These are phyloP conservation scores for Embidobia sp. DNA, from an alignment of 2,888 invertebrate genomes.

Conservation along the genomic window DNA sequence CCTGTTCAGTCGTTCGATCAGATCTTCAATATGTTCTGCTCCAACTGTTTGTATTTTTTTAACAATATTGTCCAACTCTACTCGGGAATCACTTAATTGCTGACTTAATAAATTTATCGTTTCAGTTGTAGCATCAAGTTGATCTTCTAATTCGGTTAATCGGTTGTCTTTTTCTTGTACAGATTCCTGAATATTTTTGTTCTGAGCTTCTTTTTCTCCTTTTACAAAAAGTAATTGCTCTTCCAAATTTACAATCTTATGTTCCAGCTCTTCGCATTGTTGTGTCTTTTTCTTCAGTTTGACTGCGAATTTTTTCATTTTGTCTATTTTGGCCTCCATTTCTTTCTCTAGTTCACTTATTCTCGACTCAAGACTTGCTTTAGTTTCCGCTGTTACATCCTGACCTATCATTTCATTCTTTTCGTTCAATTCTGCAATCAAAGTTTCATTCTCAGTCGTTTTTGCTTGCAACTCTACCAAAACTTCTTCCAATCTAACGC, in stretches of 20 bases:
- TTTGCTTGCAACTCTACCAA: slow-evolving; percentile 81
- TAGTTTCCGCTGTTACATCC: slow-evolving; percentile 73
- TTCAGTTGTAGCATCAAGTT: slow-evolving; percentile 53
- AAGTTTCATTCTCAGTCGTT: slow-evolving; percentile 78
- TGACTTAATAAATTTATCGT: slow-evolving; percentile 59
- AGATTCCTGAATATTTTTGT: slow-evolving; percentile 71
- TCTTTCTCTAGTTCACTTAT: slow-evolving; percentile 82
- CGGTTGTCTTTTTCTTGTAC: slow-evolving; percentile 72
- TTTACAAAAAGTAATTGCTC: slow-evolving; percentile 73
- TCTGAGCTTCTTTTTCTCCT: slow-evolving; percentile 74
- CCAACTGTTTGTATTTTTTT: slow-evolving; percentile 51
- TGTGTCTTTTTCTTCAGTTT: slow-evolving; percentile 88
- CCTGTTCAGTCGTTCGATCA: slow-evolving; percentile 65
- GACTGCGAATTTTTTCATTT: slow-evolving; percentile 89
- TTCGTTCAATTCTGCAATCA: slow-evolving; percentile 78
- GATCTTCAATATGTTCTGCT: slow-evolving; percentile 55
- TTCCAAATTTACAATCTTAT: slow-evolving; percentile 71
- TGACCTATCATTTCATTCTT: slow-evolving; percentile 79
- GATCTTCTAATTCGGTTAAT: slow-evolving; percentile 72
- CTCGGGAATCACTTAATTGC: slow-evolving; percentile 64
- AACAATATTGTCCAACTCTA: slow-evolving; percentile 58
- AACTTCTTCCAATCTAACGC: slow-evolving; percentile 80
- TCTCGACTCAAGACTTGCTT: slow-evolving; percentile 75
- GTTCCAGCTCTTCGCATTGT: slow-evolving; percentile 86
- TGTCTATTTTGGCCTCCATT: slow-evolving; percentile 88